Base-by-base conservation (phyloP, 2,888 invertebrate genomes). In the Bellardia bayeri region DNA sequence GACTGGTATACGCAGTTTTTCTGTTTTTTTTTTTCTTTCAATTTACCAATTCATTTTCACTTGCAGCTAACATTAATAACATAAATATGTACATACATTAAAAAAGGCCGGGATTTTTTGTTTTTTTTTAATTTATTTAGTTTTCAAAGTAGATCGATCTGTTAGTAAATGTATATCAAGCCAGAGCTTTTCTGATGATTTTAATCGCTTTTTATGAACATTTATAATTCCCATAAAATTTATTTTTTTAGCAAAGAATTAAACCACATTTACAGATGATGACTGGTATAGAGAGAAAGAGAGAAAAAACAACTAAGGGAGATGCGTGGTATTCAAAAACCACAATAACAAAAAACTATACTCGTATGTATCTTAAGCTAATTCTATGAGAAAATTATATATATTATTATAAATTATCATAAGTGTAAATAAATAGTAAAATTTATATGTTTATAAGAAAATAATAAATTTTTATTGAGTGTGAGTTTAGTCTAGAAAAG, bases 371-470 rank as follows among this genome's bases (percentile, higher is more conserved):
- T 71, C 66, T 74, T 79, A 51, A n/a, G 54, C 56, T 42, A 82
- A 79, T 71, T 85, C 78, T 85, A 84, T 85, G 87, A 79, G 82
- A 85, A 87, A 85, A 85, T 58, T 63, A 42, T n/a, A n/a, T n/a
- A n/a, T n/a, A n/a, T n/a, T n/a, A n/a, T n/a, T n/a, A n/a, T n/a
- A n/a, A n/a, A n/a, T 69, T 69, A 64, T 63, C 14, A 33, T n/a
- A 16, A 45, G 11, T n/a, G 37, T 58, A 23, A 8, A 33, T 30
- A 49, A 72, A 64, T n/a, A 23, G 11, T 30, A 51, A 30, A 64
- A 40, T 51, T 75, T 75, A 33, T 51, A 9, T 11, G 11, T 51
- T 49, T 68, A 16, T 76, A 58, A 45, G 23, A 49, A 66, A 72
- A 72, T 42, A 75, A 45, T 45, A 69, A 51, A 54, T 23, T 82